Conservation (phyloP, 2,113 vertebrate genomes). For the Xenopus laevis region DNA sequence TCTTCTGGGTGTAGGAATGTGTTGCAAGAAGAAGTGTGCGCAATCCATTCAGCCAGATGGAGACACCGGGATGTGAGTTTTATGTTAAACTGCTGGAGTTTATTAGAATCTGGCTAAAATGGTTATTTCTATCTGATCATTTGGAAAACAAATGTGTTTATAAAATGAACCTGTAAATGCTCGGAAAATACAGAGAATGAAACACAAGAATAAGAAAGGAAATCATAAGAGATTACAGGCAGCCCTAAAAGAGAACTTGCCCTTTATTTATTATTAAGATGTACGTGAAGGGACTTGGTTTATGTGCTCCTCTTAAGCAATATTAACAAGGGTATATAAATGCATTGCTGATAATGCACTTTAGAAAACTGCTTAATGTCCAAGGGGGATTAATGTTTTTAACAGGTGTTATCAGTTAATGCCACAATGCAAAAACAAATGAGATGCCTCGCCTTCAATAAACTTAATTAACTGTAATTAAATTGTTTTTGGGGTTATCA, state of each 20-base stretch:
- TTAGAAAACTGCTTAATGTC: background rate
- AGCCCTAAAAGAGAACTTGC: background rate
- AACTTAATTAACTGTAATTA: background rate
- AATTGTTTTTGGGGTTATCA: background rate
- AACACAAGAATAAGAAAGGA: background rate
- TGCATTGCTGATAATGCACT: constrained; percentile 1
- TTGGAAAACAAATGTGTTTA: background rate
- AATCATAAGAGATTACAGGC: background rate
- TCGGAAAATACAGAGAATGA: background rate
- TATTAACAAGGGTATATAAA: background rate
- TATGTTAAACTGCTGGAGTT: no score
- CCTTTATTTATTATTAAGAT: background rate
- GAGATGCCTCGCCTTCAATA: background rate
- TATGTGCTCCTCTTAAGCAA: background rate
- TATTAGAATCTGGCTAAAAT: no score
- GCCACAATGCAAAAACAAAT: background rate
- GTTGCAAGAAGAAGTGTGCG: no score
- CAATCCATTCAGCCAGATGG: no score
- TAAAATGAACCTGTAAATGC: background rate
- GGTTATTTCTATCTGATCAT: no score
- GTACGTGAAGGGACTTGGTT: background rate
- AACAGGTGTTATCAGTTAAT: no score
- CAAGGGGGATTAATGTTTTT: background rate
- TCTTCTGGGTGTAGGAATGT: no score
- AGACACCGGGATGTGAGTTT: no score